These are phyloP conservation scores for Micrastur ruficollis DNA, from an alignment of 2,797 vertebrate species.

Conservation along the genomic window DNA sequence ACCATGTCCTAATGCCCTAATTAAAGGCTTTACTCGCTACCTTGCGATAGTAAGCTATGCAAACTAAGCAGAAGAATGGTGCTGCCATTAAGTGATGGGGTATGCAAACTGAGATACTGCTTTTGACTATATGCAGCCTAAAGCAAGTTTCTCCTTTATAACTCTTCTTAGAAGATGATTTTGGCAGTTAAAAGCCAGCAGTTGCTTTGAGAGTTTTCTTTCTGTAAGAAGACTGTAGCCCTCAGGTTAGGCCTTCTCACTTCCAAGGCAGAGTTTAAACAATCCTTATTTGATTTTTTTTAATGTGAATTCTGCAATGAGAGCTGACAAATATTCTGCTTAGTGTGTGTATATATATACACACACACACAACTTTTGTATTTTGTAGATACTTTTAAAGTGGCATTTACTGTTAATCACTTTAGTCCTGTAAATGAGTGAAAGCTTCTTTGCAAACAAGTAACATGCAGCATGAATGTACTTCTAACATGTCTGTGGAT, in stretches of 20 bases:
- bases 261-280: not conserved
- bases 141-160: not conserved
- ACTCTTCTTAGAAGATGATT: not conserved
- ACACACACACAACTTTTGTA: too few species aligned
- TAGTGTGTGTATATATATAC: not conserved
- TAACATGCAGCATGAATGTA: not conserved
- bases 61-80: not conserved
- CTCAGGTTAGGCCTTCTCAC: not conserved
- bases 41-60: not conserved
- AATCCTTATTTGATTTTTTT: not conserved
- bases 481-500: not conserved
- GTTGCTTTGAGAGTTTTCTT: not conserved
- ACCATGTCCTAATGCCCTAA: not conserved
- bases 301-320: not conserved
- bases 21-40: not conserved
- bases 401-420: not conserved
- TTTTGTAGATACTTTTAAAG: not conserved
- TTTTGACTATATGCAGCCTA: not conserved
- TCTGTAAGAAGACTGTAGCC: not conserved
- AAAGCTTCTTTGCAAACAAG: not conserved
- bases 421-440: not conserved
- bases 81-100: not conserved
- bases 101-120: not conserved
- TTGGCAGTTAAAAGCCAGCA: not conserved
- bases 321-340: not conserved